Evolutionary conservation across 2,888 invertebrate genomes (phyloP), one percentile per base, ranked within the genome.

Genomic region (Thalpophila matura): DNA sequence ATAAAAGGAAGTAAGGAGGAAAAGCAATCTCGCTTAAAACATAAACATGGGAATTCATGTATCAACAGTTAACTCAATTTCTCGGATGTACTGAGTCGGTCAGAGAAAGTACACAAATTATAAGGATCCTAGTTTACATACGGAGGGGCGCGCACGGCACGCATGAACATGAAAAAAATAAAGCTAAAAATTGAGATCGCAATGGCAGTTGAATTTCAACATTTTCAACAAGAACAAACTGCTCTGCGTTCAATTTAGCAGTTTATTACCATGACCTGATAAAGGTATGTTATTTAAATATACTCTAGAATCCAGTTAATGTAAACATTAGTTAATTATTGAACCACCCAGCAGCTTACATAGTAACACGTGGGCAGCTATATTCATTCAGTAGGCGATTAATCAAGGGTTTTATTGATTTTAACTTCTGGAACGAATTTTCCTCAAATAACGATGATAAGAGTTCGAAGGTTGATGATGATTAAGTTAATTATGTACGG

Each of bases 101-200:
- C 79, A 74, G 77, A 73, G 79, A 80, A 80, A 80, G 79, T 69
- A 67, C 80, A 64, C 56, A 80, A 79, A 74, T 76, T 62, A 77
- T 77, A 56, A 79, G 69, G 77, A 77, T 76, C 40, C 81, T 77
- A 77, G 77, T 76, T 76, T 67, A 60, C 61, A 69, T 73, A 68
- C 58, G 60, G 38, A 50, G 49, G 46, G 67, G 55, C 53, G 45
- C 2, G 18, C 9, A 2, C 16, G n/a, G 20, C 42, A 38, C 26
- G 57, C 40, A 51, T 51, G 43, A 29, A 51, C 31, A 14, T 50
- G 38, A 47, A 53, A 45, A 50, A 56, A 56, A 37, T 43, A 47
- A 26, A 58, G 18, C 20, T 29, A 14, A 55, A 56, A 62, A 51
- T 20, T 5, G 14, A 42, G 22, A 47, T 24, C 22, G 49, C 37